Percentiles rank a stretch among this genome's conserved stretches.
These are phyloP conservation scores for Ligdia adustata DNA, from an alignment of 2,888 invertebrate species.

Conservation along the genomic window DNA sequence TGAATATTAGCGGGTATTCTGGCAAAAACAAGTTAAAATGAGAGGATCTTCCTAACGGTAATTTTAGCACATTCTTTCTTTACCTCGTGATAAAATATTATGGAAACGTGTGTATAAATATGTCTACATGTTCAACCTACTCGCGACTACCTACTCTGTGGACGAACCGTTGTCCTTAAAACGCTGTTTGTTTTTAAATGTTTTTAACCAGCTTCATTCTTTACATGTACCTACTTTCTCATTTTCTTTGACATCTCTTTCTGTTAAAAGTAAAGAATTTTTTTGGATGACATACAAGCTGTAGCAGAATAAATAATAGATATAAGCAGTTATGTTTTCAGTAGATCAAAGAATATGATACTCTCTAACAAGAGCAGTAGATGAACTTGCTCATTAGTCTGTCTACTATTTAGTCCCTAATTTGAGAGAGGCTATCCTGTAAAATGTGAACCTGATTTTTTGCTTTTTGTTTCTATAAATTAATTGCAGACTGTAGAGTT, in stretches of 20 bases:
- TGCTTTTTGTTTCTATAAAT: too few relatives aligned
- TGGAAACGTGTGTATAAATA: constrained; percentile 29
- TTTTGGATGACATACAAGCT: too few relatives aligned
- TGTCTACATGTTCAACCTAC: constrained; percentile 33
- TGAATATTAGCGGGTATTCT: constrained; percentile 39
- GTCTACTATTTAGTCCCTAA: too few relatives aligned
- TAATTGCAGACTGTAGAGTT: too few relatives aligned
- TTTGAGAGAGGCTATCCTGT: too few relatives aligned
- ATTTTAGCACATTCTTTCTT: constrained; percentile 44
- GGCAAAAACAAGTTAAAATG: constrained; percentile 37
- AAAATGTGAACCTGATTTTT: too few relatives aligned
- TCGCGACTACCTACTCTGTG: constrained; percentile 42
- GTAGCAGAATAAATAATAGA: too few relatives aligned
- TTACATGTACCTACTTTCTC: constrained; percentile 11
- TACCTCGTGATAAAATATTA: constrained; percentile 41
- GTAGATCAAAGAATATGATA: too few relatives aligned
- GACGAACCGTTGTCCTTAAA: constrained; percentile 52
- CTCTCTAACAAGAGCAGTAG: too few relatives aligned
- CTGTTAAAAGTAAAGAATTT: not conserved
- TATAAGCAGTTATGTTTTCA: too few relatives aligned
- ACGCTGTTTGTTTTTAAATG: constrained; percentile 64
- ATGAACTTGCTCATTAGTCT: too few relatives aligned
- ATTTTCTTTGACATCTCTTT: not conserved
- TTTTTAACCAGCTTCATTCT: constrained; percentile 29
- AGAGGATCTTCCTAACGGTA: constrained; percentile 50